These are phyloP conservation scores for Pseudochirops corinnae DNA, from an alignment of 2,797 vertebrate genomes.

Conservation along the genomic window DNA sequence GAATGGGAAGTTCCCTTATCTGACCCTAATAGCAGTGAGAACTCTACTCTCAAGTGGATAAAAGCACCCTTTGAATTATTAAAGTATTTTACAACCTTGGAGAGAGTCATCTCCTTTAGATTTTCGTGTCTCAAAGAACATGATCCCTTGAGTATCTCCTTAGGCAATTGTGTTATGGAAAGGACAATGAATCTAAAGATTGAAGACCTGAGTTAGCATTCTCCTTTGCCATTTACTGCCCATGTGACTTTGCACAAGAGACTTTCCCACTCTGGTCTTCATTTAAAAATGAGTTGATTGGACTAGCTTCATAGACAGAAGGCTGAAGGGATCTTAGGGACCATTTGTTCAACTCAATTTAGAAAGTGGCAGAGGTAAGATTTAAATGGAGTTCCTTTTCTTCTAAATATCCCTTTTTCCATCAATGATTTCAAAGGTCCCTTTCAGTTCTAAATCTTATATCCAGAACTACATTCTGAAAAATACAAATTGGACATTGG, in stretches of 20 bases:
- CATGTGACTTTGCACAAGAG: background rate
- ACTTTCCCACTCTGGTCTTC: background rate
- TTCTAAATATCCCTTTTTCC: background rate
- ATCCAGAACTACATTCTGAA: background rate
- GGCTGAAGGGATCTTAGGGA: background rate
- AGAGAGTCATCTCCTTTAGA: background rate
- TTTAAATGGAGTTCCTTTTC: background rate
- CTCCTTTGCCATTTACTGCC: background rate
- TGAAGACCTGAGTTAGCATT: background rate
- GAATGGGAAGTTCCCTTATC: background rate
- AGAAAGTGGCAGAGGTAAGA: background rate
- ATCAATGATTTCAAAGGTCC: background rate
- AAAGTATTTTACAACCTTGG: conserved; percentile 3
- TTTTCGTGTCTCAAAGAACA: background rate
- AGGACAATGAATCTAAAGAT: background rate
- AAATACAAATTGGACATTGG: background rate
- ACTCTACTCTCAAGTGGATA: conserved; percentile 25
- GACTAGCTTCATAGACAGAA: background rate
- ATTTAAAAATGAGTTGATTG: background rate
- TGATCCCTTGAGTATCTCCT: background rate
- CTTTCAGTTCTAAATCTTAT: background rate
- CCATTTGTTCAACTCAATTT: background rate
- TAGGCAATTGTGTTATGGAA: background rate
- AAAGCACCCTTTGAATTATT: background rate
- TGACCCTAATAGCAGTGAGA: background rate